A percentile compares a stretch with the other conserved stretches of the same genome.
These are phyloP conservation scores for Nannoperca australis DNA, from an alignment of 2,797 vertebrate genomes.

Conservation along the genomic window DNA sequence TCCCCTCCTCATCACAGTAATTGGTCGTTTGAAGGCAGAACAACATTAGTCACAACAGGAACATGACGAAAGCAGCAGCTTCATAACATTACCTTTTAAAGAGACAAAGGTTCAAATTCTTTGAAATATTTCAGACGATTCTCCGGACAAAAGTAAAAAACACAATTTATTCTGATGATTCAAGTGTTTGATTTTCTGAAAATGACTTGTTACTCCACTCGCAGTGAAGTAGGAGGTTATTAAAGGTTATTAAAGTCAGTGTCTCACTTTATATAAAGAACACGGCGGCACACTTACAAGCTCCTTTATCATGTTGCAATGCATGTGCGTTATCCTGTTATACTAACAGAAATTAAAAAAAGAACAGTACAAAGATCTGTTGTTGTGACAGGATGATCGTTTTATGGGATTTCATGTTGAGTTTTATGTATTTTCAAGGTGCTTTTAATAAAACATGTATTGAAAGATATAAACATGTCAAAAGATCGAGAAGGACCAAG, in stretches of 20 bases:
- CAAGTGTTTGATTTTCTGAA: not conserved
- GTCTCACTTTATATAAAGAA: not conserved
- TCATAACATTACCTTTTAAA: not conserved
- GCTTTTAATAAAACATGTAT: not conserved
- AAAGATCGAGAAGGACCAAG: not conserved
- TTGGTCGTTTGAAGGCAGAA: conserved; percentile 22
- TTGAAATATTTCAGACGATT: not conserved
- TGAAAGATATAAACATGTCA: not conserved
- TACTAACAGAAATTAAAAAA: too few relatives aligned
- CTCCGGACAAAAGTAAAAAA: not conserved
- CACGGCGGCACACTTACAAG: too few relatives aligned
- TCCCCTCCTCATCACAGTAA: conserved; percentile 18
- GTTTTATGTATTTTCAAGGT: too few relatives aligned
- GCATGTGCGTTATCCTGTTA: too few relatives aligned
- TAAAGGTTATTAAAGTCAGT: not conserved
- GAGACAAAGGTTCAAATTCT: not conserved
- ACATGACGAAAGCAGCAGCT: not conserved
- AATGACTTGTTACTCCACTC: not conserved
- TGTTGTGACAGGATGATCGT: too few relatives aligned
- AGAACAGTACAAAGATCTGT: not conserved
- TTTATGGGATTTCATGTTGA: not conserved
- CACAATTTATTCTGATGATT: not conserved
- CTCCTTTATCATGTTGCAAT: too few relatives aligned
- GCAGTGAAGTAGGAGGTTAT: not conserved
- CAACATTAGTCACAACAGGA: conserved; percentile 9